phyloP scores from a whole-genome alignment of 2,113 vertebrate genomes.

The Coptodon bakossiorum region DNA sequence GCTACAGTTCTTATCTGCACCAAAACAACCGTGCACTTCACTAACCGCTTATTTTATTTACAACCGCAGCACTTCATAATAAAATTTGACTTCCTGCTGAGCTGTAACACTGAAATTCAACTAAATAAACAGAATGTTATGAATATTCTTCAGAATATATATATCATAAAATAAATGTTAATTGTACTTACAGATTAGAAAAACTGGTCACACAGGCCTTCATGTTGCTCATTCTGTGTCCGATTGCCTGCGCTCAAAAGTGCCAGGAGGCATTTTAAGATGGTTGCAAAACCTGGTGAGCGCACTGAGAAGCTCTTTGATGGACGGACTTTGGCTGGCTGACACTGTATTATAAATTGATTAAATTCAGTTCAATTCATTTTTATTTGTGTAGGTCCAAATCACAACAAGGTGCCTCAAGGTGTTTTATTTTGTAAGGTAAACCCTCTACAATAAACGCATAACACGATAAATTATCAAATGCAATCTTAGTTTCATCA shows the following conservation, averaged over 20 bases:
- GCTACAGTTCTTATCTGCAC: neutral
- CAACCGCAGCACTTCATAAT: neutral
- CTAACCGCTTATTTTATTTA: neutral
- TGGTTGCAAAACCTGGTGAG: neutral
- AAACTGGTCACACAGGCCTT: neutral
- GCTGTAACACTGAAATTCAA: neutral
- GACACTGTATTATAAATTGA: neutral
- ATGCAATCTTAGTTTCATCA: neutral
- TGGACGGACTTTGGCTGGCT: neutral
- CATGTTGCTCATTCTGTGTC: neutral
- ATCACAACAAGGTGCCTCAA: neutral
- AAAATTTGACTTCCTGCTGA: neutral
- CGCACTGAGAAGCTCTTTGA: neutral
- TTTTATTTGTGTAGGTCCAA: neutral
- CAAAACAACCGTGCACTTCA: neutral
- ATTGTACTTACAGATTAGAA: neutral
- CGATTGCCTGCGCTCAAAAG: neutral
- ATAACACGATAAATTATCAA: neutral
- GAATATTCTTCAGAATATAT: neutral
- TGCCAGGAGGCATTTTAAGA: neutral
- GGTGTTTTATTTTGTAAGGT: neutral
- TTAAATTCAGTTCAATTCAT: neutral
- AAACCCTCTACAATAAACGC: neutral
- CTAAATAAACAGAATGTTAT: neutral
- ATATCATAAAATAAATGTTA: neutral